A percentile compares a stretch with the other conserved stretches of the same genome.
phyloP scores from a whole-genome alignment of 2,888 invertebrate species.

The Tiphia femorata region DNA sequence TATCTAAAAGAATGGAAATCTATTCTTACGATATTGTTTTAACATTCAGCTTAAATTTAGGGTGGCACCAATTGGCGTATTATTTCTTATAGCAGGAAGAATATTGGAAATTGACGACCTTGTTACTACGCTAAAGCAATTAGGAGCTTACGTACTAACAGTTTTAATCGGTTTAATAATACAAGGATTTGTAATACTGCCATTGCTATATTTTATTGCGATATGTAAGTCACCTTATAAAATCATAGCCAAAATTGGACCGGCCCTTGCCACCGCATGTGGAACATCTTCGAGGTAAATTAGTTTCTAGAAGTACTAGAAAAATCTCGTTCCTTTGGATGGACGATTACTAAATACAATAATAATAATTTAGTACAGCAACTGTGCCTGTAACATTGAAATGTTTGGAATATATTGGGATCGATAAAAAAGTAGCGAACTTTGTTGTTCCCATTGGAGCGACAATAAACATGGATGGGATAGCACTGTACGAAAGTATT shows the following conservation, averaged over 20 bases:
- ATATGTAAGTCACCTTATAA: slow-evolving; percentile 87
- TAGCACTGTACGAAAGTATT: slow-evolving; percentile 97
- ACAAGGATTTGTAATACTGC: slow-evolving; percentile 92
- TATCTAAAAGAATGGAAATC: background rate
- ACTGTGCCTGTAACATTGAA: slow-evolving; percentile 96
- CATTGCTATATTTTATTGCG: slow-evolving; percentile 85
- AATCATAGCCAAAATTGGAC: slow-evolving; percentile 84
- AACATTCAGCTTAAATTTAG: slow-evolving; percentile 67
- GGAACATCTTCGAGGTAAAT: slow-evolving; percentile 85
- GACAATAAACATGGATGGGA: slow-evolving; percentile 98
- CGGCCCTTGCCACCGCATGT: slow-evolving; percentile 95
- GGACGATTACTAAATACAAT: background rate
- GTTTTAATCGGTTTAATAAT: slow-evolving; percentile 89
- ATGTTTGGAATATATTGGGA: slow-evolving; percentile 91
- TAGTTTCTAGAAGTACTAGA: background rate
- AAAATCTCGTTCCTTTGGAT: too few species aligned
- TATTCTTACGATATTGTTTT: background rate
- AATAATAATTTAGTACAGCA: slow-evolving; percentile 77
- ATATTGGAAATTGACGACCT: slow-evolving; percentile 91
- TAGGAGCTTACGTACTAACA: slow-evolving; percentile 93
- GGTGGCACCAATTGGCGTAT: slow-evolving; percentile 88
- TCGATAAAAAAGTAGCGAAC: slow-evolving; percentile 91
- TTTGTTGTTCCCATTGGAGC: slow-evolving; percentile 98
- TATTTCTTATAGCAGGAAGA: slow-evolving; percentile 90
- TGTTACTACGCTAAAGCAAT: slow-evolving; percentile 82